A percentile compares a stretch with the other conserved stretches of the same genome.
phyloP scores from a whole-genome alignment of 2,113 vertebrate genomes.

The Anoplopoma fimbria region DNA sequence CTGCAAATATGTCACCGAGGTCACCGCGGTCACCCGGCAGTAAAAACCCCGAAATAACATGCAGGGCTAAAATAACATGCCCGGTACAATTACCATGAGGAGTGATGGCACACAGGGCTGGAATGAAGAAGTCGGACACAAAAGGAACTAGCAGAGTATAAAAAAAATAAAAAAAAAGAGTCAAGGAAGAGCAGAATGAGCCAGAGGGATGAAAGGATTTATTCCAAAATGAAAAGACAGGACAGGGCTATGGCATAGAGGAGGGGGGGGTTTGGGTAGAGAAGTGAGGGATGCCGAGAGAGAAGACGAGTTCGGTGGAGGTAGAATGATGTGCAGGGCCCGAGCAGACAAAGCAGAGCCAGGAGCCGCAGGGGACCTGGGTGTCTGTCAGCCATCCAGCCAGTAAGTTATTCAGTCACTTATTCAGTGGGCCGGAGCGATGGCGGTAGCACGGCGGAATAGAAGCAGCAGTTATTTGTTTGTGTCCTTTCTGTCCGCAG shows the following conservation, averaged over 20 bases:
- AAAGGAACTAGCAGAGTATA: slow-evolving; percentile 46
- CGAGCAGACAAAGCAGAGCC: slow-evolving; percentile 68
- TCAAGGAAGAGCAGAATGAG: slow-evolving; percentile 62
- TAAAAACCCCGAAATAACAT: slow-evolving; percentile 53
- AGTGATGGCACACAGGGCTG: slow-evolving; percentile 44
- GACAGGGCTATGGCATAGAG: slow-evolving; percentile 48
- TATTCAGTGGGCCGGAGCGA: slow-evolving; percentile 64
- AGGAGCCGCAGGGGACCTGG: slow-evolving; percentile 64
- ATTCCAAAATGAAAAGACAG: slow-evolving; percentile 77
- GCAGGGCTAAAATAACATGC: slow-evolving; percentile 56
- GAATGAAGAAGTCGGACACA: slow-evolving; percentile 63
- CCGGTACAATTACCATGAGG: slow-evolving; percentile 64
- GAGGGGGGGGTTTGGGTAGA: slow-evolving; percentile 18
- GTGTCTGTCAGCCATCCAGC: slow-evolving; percentile 73
- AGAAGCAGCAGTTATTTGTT: slow-evolving; percentile 68
- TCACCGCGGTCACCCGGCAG: slow-evolving; percentile 51
- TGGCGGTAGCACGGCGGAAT: slow-evolving; percentile 34
- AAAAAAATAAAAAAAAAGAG: slow-evolving; percentile 24
- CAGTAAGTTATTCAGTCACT: slow-evolving; percentile 75
- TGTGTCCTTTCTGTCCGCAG: slow-evolving; percentile 56
- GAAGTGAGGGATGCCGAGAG: slow-evolving; percentile 58
- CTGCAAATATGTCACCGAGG: slow-evolving; percentile 54
- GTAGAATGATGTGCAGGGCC: slow-evolving; percentile 69
- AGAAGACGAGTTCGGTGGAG: slow-evolving; percentile 56
- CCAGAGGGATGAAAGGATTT: slow-evolving; percentile 76